These are phyloP conservation scores for Arrhamphus sclerolepis DNA, from an alignment of 2,797 vertebrate species.

Conservation along the genomic window DNA sequence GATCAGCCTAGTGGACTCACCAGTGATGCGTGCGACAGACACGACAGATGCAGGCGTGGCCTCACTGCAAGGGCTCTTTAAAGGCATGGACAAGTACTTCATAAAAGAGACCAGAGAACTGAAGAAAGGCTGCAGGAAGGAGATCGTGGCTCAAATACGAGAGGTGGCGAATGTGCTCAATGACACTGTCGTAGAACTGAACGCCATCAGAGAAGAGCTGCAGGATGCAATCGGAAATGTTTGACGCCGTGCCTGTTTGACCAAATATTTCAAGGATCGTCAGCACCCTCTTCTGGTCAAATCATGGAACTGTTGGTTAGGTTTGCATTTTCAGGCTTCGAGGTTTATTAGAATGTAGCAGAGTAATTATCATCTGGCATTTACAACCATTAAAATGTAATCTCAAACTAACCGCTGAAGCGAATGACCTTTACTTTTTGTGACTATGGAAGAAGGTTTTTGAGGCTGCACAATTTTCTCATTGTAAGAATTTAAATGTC, in stretches of 20 bases:
- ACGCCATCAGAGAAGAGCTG: conserved; percentile 75
- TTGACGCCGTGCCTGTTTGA: conserved; percentile 31
- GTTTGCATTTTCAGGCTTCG: background rate
- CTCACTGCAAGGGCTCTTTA: conserved; percentile 65
- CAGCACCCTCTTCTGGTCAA: conserved; percentile 33
- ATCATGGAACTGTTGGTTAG: conserved; percentile 4
- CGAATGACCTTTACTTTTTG: background rate
- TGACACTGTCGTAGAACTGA: conserved; percentile 67
- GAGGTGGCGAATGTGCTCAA: conserved; percentile 70
- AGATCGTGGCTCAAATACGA: conserved; percentile 71
- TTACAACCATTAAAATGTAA: background rate
- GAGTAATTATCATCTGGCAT: background rate
- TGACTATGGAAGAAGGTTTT: background rate
- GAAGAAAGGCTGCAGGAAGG: conserved; percentile 75
- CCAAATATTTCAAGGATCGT: background rate
- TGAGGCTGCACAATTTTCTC: background rate
- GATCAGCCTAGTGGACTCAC: conserved; percentile 64
- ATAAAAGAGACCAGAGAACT: conserved; percentile 74
- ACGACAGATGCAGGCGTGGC: conserved; percentile 28
- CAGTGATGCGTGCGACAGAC: conserved; percentile 58
- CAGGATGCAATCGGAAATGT: conserved; percentile 67
- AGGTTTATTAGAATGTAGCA: background rate
- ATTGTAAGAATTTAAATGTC: background rate
- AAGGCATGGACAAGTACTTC: conserved; percentile 79
- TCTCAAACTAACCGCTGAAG: background rate